Base-by-base conservation (phyloP, 2,797 vertebrate species). In the Nannoperca australis region DNA sequence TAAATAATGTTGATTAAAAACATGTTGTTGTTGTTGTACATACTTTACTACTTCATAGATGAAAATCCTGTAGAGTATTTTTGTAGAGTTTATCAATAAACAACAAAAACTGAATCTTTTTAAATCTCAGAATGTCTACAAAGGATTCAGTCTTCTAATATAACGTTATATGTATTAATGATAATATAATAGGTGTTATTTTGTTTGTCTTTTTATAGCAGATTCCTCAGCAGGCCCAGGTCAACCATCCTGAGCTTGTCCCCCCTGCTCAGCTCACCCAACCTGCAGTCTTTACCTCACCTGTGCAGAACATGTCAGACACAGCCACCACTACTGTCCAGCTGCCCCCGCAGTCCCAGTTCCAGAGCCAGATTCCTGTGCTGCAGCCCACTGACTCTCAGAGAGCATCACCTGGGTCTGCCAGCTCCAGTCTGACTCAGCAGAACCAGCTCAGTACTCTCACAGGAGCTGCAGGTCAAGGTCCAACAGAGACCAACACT, bases 391-490 rank as follows among this genome's bases (percentile, higher is more conserved):
- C 73, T 53, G 90, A 91, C 49, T 84, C 86, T 70, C 90, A 83
- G 68, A 86, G 81, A 80, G 81, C 85, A 30, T 87, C 79, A 14
- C 70, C 85, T 40, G 91, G 78, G n/a, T 80, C 86, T 83, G 80
- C 81, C 64, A 76, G 73, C 68, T 84, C 85, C 65, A 67, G 71
- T 77, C 60, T 91, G 89, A 93, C 83, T 90, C 93, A 88, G 87
- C 94, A 93, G 78, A 91, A 90, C 79, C 91, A 78, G 62, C 72
- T 73, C 53, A 51, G 70, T 72, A 54, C 63, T 60, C 17, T 85
- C 47, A 61, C 81, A 22, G 93, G 83, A 79, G 61, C 84, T 53
- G 63, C 79, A 56, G 60, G 86, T 81, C 89, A 85, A 65, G 85
- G 67, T 76, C 83, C 77, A 38, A 7, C 90, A 47, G 94, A 92